Conservation (phyloP, 2,113 vertebrate species). For the Tretioscincus oriximinensis region DNA sequence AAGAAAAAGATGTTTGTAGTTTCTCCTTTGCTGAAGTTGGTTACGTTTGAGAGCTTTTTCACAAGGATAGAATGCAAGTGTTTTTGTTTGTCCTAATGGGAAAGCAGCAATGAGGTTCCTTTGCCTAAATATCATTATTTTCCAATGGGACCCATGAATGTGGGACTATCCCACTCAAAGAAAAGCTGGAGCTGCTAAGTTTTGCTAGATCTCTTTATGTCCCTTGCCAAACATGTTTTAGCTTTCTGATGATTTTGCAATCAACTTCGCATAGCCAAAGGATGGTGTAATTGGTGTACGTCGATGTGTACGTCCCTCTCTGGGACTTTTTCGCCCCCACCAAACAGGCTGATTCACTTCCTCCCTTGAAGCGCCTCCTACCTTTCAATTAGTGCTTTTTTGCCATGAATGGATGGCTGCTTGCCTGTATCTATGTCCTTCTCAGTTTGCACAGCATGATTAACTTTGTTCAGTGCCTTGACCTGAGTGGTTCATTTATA, state of each 20-base stretch:
- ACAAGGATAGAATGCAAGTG: not conserved
- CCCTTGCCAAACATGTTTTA: constrained; percentile 43
- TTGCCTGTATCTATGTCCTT: not conserved
- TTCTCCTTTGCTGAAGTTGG: not conserved
- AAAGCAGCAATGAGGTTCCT: not conserved
- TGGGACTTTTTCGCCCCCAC: constrained; percentile 36
- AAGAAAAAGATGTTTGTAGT: not conserved
- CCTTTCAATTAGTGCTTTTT: constrained; percentile 20
- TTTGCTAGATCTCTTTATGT: not conserved
- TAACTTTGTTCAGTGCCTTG: not conserved
- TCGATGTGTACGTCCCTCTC: constrained; percentile 42
- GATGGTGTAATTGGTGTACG: constrained; percentile 62
- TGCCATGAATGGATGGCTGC: not conserved
- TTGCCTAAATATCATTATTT: not conserved
- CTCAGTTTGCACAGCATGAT: not conserved
- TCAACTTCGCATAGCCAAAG: constrained; percentile 57
- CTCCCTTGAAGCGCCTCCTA: not conserved
- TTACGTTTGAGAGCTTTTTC: not conserved
- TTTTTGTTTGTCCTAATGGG: too few relatives aligned
- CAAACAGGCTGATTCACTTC: not conserved
- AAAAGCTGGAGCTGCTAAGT: not conserved
- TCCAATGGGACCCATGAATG: not conserved
- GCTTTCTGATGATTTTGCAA: constrained; percentile 63
- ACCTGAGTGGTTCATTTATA: not conserved
- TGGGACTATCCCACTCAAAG: not conserved